These are phyloP conservation scores for Megalonaias nervosa DNA, from an alignment of 1,140 invertebrate genomes.

Conservation along the genomic window DNA sequence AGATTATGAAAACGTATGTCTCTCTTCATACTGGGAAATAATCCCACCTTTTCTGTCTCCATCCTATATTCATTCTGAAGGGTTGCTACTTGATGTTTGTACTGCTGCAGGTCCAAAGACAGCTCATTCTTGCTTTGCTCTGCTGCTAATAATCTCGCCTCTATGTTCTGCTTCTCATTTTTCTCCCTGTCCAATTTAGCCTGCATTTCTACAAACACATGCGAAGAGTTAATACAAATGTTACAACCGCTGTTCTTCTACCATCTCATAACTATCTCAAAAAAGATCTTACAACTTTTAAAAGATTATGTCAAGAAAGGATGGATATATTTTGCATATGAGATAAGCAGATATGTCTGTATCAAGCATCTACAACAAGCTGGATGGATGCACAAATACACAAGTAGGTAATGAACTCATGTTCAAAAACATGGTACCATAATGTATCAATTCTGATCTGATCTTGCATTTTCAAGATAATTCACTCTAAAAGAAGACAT, in stretches of 20 bases:
- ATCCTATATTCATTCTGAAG: conserved; percentile 51
- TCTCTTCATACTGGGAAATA: background rate
- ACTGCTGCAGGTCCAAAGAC: conserved; percentile 92
- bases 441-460: too few species aligned
- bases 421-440: too few species aligned
- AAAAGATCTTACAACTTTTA: background rate
- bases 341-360: too few species aligned
- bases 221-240: background rate
- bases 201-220: conserved; percentile 82
- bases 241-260: background rate
- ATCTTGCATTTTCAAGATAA: too few species aligned
- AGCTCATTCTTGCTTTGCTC: conserved; percentile 95
- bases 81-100: conserved; percentile 82
- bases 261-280: too few species aligned
- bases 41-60: conserved; percentile 66
- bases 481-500: too few species aligned
- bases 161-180: conserved; percentile 84
- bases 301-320: too few species aligned
- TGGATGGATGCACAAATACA: too few species aligned
- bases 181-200: conserved; percentile 93
- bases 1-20: too few species aligned
- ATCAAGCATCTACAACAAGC: too few species aligned
- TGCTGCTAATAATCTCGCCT: conserved; percentile 88
- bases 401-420: too few species aligned
- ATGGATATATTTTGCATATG: too few species aligned